phyloP scores from a whole-genome alignment of 2,113 vertebrate genomes.

The Stegastes partitus region DNA sequence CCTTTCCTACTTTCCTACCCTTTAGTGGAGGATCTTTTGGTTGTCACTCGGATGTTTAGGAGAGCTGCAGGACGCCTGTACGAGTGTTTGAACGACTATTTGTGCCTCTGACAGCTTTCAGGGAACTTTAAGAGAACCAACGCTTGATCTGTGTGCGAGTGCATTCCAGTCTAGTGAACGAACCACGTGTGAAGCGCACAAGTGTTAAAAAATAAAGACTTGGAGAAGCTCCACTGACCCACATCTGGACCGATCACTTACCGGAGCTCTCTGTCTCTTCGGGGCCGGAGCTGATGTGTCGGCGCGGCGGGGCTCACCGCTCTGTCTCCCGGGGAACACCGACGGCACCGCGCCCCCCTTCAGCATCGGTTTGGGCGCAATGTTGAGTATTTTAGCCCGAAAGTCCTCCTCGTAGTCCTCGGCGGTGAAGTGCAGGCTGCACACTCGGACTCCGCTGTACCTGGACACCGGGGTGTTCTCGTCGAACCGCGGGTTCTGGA shows the following conservation, averaged over 20 bases:
- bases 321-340: conserved; percentile 30
- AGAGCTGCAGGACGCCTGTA: no score
- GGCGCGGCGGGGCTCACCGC: neutral
- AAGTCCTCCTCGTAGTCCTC: conserved; percentile 45
- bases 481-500: neutral
- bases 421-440: conserved; percentile 34
- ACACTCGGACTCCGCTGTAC: conserved; percentile 26
- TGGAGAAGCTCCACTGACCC: no score
- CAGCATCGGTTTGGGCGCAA: neutral
- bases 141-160: no score
- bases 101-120: no score
- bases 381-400: neutral
- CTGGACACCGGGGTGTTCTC: neutral
- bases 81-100: no score
- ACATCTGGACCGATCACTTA: neutral
- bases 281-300: neutral
- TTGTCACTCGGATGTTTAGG: no score
- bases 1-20: no score
- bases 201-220: no score
- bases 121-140: no score
- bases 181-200: no score
- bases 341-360: conserved; percentile 36
- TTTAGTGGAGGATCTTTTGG: no score
- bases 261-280: neutral
- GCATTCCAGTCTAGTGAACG: no score